A percentile compares a stretch with the other conserved stretches of the same genome.
These are phyloP conservation scores for Harpagifer antarcticus DNA, from an alignment of 2,797 vertebrate genomes.

Conservation along the genomic window DNA sequence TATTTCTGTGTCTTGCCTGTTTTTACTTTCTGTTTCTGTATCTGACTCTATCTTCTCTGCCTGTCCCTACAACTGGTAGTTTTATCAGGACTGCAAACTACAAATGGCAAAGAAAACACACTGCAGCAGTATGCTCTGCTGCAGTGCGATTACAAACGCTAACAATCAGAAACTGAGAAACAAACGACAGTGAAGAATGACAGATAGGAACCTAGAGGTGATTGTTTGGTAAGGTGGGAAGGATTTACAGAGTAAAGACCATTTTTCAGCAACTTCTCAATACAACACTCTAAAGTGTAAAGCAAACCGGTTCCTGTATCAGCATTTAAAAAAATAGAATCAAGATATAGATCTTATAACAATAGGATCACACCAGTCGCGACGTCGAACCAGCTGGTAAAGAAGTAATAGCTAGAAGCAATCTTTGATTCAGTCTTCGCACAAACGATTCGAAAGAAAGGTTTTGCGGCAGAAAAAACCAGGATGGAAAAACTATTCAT, in stretches of 20 bases:
- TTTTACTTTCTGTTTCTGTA: constrained; percentile 4
- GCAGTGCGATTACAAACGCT: constrained; percentile 67
- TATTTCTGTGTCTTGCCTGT: constrained; percentile 11
- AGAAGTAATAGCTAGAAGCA: not conserved
- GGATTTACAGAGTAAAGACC: constrained; percentile 1
- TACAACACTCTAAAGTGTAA: not conserved
- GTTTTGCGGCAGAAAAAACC: not conserved
- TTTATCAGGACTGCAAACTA: constrained; percentile 28
- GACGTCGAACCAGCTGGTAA: too few species aligned
- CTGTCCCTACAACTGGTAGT: constrained; percentile 29
- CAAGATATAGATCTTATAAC: too few species aligned
- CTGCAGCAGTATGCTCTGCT: constrained; percentile 53
- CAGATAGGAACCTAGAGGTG: constrained; percentile 16
- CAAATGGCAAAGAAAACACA: constrained; percentile 27
- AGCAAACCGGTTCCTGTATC: constrained; percentile 13
- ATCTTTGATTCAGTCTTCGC: not conserved
- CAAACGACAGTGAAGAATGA: constrained; percentile 30
- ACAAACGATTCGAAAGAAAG: not conserved
- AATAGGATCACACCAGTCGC: too few species aligned
- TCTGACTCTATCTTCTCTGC: constrained; percentile 9
- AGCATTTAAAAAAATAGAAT: not conserved
- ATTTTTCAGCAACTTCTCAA: not conserved
- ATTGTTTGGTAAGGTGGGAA: not conserved
- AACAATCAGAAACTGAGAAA: constrained; percentile 53
- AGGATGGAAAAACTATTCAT: not conserved